Evolutionary conservation across 2,888 invertebrate species (phyloP).

Genomic region (Orgyia antiqua): DNA sequence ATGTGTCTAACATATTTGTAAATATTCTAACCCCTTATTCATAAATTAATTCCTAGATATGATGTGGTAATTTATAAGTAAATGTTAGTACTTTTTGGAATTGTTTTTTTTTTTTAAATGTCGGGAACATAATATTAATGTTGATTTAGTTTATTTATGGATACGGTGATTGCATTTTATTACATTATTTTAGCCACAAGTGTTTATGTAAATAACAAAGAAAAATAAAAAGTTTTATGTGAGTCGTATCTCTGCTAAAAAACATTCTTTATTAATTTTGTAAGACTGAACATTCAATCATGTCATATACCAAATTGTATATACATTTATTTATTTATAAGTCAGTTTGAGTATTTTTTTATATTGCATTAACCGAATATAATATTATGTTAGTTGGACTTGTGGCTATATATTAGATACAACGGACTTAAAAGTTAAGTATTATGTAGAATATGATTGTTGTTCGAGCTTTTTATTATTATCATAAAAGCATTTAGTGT

Average conservation of each 20-base stretch:
- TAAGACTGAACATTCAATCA: slow-evolving; percentile 1
- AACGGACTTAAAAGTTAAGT: slow-evolving; percentile 25
- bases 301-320: not conserved
- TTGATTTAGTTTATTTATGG: slow-evolving; percentile 23
- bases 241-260: not conserved
- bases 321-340: no score
- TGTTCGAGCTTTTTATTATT: slow-evolving; percentile 20
- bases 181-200: slow-evolving; percentile 17
- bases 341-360: no score
- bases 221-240: not conserved
- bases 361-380: no score
- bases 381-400: no score
- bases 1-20: slow-evolving; percentile 7
- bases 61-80: slow-evolving; percentile 27
- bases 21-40: slow-evolving; percentile 1
- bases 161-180: slow-evolving; percentile 13
- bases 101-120: slow-evolving; percentile 30
- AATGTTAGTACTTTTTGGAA: slow-evolving; percentile 32
- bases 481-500: slow-evolving; percentile 7
- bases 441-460: slow-evolving; percentile 25
- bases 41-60: slow-evolving; percentile 11
- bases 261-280: not conserved
- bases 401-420: slow-evolving; percentile 20
- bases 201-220: no score
- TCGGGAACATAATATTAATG: slow-evolving; percentile 20